These are phyloP conservation scores for Phymorhynchus buccinoides DNA, from an alignment of 1,140 invertebrate species.

Conservation along the genomic window DNA sequence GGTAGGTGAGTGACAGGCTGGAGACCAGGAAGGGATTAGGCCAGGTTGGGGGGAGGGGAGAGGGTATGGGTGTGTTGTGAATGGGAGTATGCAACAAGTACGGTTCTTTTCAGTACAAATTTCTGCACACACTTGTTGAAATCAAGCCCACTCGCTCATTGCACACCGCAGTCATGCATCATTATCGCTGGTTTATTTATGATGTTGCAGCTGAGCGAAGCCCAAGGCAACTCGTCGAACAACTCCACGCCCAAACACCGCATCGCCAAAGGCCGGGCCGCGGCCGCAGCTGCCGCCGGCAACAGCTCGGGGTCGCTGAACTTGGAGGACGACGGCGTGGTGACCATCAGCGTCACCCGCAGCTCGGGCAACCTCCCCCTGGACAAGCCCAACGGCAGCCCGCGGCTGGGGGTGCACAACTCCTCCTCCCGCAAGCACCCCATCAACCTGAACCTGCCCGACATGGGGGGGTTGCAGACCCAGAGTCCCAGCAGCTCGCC, in stretches of 20 bases:
- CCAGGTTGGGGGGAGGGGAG: no score
- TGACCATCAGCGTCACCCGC: conserved; percentile 49
- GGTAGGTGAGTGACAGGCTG: no score
- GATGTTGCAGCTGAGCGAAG: background rate
- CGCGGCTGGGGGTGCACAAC: conserved; percentile 43
- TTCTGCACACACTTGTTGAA: no score
- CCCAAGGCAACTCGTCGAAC: background rate
- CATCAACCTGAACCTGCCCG: conserved; percentile 55
- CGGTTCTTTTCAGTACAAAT: no score
- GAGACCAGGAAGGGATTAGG: no score
- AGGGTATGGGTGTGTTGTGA: no score
- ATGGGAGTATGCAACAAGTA: no score
- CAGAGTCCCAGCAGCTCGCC: conserved; percentile 67
- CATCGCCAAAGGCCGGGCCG: conserved; percentile 34
- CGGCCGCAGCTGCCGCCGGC: background rate
- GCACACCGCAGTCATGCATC: no score
- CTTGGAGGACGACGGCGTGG: conserved; percentile 65
- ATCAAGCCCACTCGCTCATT: no score
- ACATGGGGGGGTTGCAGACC: conserved; percentile 40
- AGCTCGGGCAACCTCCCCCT: conserved; percentile 30
- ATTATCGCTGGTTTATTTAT: no score
- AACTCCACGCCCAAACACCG: conserved; percentile 39
- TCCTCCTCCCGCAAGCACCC: conserved; percentile 51
- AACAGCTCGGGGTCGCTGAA: conserved; percentile 49
- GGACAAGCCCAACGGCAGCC: conserved; percentile 36